These are phyloP conservation scores for Elgaria multicarinata DNA, from an alignment of 2,113 vertebrate species.

Conservation along the genomic window DNA sequence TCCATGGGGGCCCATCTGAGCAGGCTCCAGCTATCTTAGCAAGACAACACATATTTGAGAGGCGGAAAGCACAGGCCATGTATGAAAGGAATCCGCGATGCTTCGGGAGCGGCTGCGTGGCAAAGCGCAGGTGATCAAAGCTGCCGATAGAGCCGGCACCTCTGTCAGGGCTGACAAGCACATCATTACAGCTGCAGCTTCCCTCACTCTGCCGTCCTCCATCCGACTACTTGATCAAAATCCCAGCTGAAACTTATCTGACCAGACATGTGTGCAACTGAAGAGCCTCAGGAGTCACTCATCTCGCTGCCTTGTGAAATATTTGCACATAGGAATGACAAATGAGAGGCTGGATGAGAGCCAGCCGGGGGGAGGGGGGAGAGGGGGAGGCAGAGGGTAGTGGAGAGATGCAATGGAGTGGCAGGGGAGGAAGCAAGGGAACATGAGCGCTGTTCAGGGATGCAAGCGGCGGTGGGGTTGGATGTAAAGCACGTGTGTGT, in stretches of 20 bases:
- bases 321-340: constrained; percentile 12
- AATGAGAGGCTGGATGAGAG: background rate
- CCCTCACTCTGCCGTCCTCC: background rate
- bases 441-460: background rate
- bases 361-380: background rate
- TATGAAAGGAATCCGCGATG: background rate
- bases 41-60: background rate
- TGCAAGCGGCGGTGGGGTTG: background rate
- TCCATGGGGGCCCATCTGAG: background rate
- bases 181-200: background rate
- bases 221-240: constrained; percentile 21
- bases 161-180: constrained; percentile 15
- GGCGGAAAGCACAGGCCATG: background rate
- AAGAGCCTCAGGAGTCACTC: constrained; percentile 10
- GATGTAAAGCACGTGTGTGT: background rate
- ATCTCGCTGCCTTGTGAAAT: background rate
- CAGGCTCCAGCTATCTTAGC: background rate
- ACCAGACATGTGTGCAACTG: constrained; percentile 19
- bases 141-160: background rate
- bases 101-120: background rate
- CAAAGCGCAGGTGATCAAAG: constrained; percentile 25
- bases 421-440: background rate
- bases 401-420: too few species aligned
- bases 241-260: constrained; percentile 27
- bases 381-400: background rate